Evolutionary conservation across 64 coral and sea anemone species (phyloP), one percentile per base, ranked within the genome.

Genomic region (Stylophora pistillata): DNA sequence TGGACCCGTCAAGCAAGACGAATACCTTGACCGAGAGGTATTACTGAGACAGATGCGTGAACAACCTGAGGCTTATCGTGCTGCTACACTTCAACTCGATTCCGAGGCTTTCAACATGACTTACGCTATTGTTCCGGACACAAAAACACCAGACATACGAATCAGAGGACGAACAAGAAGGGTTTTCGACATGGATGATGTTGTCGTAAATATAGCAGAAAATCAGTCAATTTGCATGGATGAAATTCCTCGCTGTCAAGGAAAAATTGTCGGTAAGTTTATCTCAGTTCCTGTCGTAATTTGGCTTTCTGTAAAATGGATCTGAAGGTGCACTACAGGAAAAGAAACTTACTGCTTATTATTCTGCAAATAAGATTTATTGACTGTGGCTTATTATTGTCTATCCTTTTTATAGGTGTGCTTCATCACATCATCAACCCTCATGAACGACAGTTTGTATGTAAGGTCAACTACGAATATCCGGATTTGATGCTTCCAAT

Each of bases 381-480:
- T 21, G 25, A 68, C 12, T 26, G n/a, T 26, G 26, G 23, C 64
- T 5, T 27, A 68, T 68, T 0, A 28, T 25, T 68, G 2, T 68
- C 10, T 11, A 68, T 68, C 64, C 6, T n/a, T 0, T 59, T 9
- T 29, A 3, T 82, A 98, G 95, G 95, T 79, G 86, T 98, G 41
- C 74, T 94, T 14, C 61, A 91, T 31, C 85, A 91, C 54, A 59
- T 91, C 9, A 98, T 98, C 23, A 89, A 75, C 26, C 92, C 92
- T 17, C 88, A 77, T n/a, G 95, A 98, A 21, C 86, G 95, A 15
- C 95, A 94, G 27, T 98, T 89, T 75, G 95, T 98, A 15, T 98
- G 95, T 18, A 79, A 75, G 37, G 85, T 75, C 20, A 85, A 94
- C 52, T 15, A 21, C 23, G 85, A 88, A 26, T 94, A 94, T 68